Evolutionary conservation across 2,797 vertebrate genomes (phyloP).

Genomic region (Gastrophryne carolinensis): DNA sequence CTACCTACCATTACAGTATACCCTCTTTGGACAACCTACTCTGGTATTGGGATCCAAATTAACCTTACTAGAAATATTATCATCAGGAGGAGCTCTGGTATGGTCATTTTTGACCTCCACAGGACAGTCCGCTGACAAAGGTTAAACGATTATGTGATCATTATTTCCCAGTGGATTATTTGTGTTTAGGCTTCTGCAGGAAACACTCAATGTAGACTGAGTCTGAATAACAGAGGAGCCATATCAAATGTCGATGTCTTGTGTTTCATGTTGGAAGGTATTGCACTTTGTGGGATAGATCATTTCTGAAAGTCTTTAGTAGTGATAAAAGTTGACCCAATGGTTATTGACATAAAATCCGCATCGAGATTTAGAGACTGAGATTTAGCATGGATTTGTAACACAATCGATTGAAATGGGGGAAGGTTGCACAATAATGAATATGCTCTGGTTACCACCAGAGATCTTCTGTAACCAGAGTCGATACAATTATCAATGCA

Average conservation of each 20-base stretch:
- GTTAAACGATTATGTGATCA: no score
- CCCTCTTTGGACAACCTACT: no score
- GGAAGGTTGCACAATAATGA: background rate
- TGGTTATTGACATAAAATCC: background rate
- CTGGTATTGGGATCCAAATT: no score
- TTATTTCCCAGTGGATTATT: background rate
- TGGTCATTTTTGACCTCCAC: no score
- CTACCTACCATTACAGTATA: no score
- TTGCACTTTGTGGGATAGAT: background rate
- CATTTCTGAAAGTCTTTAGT: background rate
- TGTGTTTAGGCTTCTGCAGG: background rate
- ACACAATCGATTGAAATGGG: background rate
- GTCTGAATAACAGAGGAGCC: background rate
- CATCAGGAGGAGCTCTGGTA: no score
- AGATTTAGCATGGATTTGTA: background rate
- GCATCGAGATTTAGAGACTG: background rate
- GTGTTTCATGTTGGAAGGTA: background rate
- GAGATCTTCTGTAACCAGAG: background rate
- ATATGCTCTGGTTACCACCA: background rate
- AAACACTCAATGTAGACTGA: background rate
- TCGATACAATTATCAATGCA: background rate
- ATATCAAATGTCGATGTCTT: background rate
- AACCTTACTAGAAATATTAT: no score
- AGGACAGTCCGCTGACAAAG: no score
- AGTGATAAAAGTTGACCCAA: background rate